Percentiles rank a stretch among this genome's conserved stretches.
Conservation (phyloP, 2,797 vertebrate genomes). For the Artibeus lituratus region DNA sequence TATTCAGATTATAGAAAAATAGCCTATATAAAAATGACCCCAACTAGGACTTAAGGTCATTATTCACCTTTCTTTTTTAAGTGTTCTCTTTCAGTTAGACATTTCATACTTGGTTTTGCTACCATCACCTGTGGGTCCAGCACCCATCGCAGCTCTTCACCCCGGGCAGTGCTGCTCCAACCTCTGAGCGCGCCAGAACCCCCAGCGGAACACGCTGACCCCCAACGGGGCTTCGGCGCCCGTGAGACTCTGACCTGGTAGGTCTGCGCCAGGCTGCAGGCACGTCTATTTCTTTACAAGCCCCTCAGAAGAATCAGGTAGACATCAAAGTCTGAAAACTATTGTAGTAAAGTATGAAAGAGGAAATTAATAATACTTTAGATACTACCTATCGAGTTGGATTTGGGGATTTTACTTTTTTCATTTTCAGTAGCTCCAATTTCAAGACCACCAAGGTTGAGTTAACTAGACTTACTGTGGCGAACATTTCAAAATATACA, state of each 20-base stretch:
- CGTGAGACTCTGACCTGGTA: too few relatives aligned
- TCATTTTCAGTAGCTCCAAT: not conserved
- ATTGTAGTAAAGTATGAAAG: not conserved
- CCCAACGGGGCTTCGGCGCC: rapidly evolving
- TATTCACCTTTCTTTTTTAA: not conserved
- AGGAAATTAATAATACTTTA: not conserved
- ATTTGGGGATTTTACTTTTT: not conserved
- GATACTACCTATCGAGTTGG: not conserved
- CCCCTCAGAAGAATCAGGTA: not conserved
- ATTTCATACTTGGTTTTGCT: not conserved
- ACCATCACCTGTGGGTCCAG: too few relatives aligned
- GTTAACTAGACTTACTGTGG: not conserved
- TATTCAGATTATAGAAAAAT: rapidly evolving
- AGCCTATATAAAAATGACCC: not conserved
- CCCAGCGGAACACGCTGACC: not conserved
- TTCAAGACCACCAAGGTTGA: not conserved
- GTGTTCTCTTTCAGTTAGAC: not conserved
- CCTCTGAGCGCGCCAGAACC: not conserved
- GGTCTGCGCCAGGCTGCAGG: not conserved
- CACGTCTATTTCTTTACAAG: not conserved
- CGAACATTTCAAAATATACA: not conserved
- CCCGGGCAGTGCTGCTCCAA: not conserved
- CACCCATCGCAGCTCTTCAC: not conserved
- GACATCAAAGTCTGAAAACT: not conserved
- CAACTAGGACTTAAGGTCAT: not conserved